A percentile compares a stretch with the other conserved stretches of the same genome.
These are phyloP conservation scores for Latrodectus geometricus DNA, from an alignment of 1,140 invertebrate species.

Conservation along the genomic window DNA sequence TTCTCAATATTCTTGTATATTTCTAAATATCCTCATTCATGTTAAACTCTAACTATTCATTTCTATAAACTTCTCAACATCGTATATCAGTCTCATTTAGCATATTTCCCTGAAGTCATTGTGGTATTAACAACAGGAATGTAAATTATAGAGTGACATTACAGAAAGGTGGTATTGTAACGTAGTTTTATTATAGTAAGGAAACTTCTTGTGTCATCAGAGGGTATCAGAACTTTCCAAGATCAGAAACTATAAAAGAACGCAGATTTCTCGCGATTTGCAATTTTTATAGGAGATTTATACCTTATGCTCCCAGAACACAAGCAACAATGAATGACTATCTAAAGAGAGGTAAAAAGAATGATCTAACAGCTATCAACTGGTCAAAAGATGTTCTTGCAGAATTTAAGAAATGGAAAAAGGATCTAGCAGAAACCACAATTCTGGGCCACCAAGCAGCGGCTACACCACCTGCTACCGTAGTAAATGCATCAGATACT, in stretches of 20 bases:
- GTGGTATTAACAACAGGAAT: no score
- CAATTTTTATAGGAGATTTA: slow-evolving; percentile 67
- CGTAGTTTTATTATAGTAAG: no score
- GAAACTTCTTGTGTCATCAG: no score
- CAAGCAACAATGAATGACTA: slow-evolving; percentile 45
- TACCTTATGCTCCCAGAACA: slow-evolving; percentile 50
- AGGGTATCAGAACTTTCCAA: no score
- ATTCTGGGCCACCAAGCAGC: background rate
- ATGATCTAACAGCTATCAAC: background rate
- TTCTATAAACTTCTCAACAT: no score
- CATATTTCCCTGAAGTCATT: no score
- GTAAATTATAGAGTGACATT: no score
- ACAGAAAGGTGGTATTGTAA: no score
- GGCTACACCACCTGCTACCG: background rate
- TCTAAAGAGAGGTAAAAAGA: slow-evolving; percentile 20
- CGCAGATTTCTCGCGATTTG: slow-evolving; percentile 67
- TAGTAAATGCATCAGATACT: slow-evolving; percentile 37
- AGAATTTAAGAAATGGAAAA: slow-evolving; percentile 68
- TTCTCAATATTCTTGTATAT: no score
- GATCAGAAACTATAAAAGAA: slow-evolving; percentile 66
- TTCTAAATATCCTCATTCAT: no score
- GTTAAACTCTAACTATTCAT: no score
- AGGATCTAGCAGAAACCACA: slow-evolving; percentile 60
- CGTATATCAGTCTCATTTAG: no score
- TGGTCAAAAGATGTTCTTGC: slow-evolving; percentile 52